These are phyloP conservation scores for Ciona savignyi DNA, from an alignment of 23 tunicate genomes.

Conservation along the genomic window DNA sequence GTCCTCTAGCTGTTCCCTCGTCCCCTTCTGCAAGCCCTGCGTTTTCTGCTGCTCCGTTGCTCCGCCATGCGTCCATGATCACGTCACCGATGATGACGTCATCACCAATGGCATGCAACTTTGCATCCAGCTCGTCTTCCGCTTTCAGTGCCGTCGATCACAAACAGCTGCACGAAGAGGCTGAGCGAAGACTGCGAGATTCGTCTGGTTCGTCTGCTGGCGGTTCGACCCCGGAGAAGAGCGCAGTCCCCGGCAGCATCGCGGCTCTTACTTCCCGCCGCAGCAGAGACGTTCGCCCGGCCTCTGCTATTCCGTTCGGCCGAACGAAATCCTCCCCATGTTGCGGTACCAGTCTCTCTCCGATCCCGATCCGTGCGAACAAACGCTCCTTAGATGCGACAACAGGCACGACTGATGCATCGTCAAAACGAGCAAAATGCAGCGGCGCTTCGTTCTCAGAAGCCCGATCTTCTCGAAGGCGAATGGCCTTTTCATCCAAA, in stretches of 20 bases:
- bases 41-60: background rate
- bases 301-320: slow-evolving; percentile 28
- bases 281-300: slow-evolving; percentile 13
- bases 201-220: slow-evolving; percentile 20
- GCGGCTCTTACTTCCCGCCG: slow-evolving; percentile 42
- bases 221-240: slow-evolving; percentile 43
- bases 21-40: background rate
- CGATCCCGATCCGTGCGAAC: slow-evolving; percentile 43
- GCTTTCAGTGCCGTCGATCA: slow-evolving; percentile 32
- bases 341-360: slow-evolving; percentile 3
- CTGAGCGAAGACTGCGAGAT: slow-evolving; percentile 28
- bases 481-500: slow-evolving; percentile 37
- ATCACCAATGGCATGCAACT: slow-evolving; percentile 36
- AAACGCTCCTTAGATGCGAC: slow-evolving; percentile 63
- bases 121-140: slow-evolving; percentile 39
- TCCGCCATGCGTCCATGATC: slow-evolving; percentile 13
- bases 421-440: slow-evolving; percentile 49
- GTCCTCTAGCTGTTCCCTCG: background rate
- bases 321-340: slow-evolving; percentile 25
- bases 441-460: slow-evolving; percentile 23
- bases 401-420: slow-evolving; percentile 8
- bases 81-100: slow-evolving; percentile 43
- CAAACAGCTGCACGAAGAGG: slow-evolving; percentile 13
- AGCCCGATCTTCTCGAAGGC: slow-evolving; percentile 21
- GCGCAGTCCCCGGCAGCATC: slow-evolving; percentile 60